Evolutionary conservation across 2,888 invertebrate genomes (phyloP).

Genomic region (Xestia xanthographa): DNA sequence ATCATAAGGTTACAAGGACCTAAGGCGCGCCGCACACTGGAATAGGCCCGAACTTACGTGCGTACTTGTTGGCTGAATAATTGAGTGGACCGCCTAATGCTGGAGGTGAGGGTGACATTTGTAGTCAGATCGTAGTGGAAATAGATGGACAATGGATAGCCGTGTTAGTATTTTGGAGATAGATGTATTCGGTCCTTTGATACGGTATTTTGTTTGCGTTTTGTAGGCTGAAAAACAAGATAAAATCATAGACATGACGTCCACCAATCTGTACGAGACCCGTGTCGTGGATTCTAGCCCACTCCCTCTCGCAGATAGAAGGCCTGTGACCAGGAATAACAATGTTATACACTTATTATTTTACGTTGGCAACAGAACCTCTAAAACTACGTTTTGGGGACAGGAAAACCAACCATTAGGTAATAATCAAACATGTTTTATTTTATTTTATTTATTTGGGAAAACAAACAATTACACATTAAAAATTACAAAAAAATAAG

Average conservation of each 20-base stretch:
- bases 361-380: not conserved
- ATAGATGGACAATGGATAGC: constrained; percentile 44
- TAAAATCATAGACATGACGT: not conserved
- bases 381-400: not conserved
- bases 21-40: constrained; percentile 61
- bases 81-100: constrained; percentile 57
- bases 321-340: not conserved
- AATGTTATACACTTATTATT: too few relatives aligned
- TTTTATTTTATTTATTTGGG: too few relatives aligned
- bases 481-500: too few relatives aligned
- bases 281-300: not conserved
- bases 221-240: not conserved
- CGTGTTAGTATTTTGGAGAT: not conserved
- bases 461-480: too few relatives aligned
- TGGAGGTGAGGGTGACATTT: constrained; percentile 38
- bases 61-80: constrained; percentile 63
- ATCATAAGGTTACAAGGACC: constrained; percentile 65
- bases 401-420: not conserved
- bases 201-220: not conserved
- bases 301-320: not conserved
- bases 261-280: not conserved
- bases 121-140: constrained; percentile 34
- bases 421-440: too few relatives aligned
- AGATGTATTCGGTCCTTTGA: not conserved
- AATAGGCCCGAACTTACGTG: constrained; percentile 45